Evolutionary conservation across 2,888 invertebrate genomes (phyloP).

Genomic region (Chrysina gloriosa): DNA sequence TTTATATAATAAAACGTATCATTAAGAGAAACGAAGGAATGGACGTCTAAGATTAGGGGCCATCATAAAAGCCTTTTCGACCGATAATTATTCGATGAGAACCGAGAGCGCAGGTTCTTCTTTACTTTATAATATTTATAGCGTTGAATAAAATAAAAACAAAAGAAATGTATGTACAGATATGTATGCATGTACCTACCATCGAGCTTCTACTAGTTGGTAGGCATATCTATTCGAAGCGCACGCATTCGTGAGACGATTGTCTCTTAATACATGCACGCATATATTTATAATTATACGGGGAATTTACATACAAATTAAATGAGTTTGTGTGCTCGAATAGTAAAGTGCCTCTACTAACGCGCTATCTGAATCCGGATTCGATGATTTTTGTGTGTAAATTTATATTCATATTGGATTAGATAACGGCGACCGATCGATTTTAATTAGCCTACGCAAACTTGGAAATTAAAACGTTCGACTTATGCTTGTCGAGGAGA

Average conservation of each 20-base stretch:
- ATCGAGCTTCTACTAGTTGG: neutral
- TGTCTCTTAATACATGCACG: neutral
- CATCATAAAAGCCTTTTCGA: conserved; percentile 21
- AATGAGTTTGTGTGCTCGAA: neutral
- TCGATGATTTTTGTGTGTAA: conserved; percentile 5
- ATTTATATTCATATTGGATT: conserved; percentile 15
- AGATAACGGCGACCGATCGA: conserved; percentile 11
- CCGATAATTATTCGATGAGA: conserved; percentile 29
- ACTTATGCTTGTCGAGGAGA: neutral
- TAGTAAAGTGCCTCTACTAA: neutral
- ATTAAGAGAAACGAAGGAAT: conserved; percentile 10
- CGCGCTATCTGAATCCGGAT: neutral
- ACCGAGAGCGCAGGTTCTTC: neutral
- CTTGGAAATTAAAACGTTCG: conserved; percentile 28
- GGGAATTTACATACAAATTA: conserved; percentile 28
- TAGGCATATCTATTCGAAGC: neutral
- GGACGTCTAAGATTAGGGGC: conserved; percentile 1
- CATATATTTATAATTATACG: conserved; percentile 3
- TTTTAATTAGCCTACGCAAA: conserved; percentile 32
- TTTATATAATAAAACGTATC: conserved; percentile 22
- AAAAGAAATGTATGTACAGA: neutral
- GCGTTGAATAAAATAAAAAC: neutral
- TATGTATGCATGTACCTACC: neutral
- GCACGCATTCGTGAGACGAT: neutral
- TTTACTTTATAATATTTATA: neutral